Evolutionary conservation across 2,888 invertebrate genomes (phyloP), one percentile per base, ranked within the genome.

Genomic region (Leucophenga montana): DNA sequence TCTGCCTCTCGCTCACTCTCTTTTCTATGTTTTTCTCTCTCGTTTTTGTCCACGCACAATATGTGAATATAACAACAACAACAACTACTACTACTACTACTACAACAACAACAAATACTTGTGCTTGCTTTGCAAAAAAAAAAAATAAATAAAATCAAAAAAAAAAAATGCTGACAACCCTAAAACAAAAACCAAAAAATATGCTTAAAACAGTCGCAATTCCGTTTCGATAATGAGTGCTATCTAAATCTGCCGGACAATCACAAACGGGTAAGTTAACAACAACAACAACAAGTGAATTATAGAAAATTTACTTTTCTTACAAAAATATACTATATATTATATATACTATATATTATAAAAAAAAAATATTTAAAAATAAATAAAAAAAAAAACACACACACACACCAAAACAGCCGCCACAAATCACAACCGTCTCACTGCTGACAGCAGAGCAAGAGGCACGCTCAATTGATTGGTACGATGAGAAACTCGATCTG

Each of bases 221-320:
- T 99, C 92, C 95, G 98, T 90, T 99, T 99, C 92, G 99, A 99
- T 92, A 98, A 98, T 92, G 99, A 99, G 92, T 98, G 97, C 92
- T 95, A 96, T 92, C 93, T 97, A 91, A 96, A 95, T 91, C 93
- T 98, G 88, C 97, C 97, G 90, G 98, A 98, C 91, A 97, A 97
- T 91, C 97, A 98, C 91, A 97, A 96, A 93, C 93, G 97, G 96
- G 98, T 97, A 95, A 95, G 95, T 95, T 54, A n/a, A 48, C 66
- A 61, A 48, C 14, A 61, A 57, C 11, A 20, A 57, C 1, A 57
- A 33, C 1, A 57, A 57, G 3, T 3, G 22, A 3, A 57, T 14
- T 22, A 57, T 1, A 22, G 39, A n/a, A 61, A 16, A 61, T 39
- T 39, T 5, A 39, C 39, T 27, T 27, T 27, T n/a, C n/a, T 27